Evolutionary conservation across 2,888 invertebrate genomes (phyloP), one percentile per base, ranked within the genome.

Genomic region (Hyalella azteca): DNA sequence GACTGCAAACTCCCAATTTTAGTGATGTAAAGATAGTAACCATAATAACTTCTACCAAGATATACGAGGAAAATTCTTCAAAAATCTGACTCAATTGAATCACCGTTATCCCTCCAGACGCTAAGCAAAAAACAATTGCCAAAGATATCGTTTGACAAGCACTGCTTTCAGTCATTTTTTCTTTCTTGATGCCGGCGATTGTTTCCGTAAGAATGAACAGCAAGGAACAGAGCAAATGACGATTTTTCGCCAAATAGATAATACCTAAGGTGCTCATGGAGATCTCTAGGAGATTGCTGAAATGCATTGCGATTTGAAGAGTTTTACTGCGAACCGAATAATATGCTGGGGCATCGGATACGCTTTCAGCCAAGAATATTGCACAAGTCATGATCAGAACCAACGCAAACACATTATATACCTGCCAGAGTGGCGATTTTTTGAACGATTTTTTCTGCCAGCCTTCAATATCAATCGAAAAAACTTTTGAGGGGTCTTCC

Each of bases 1-100:
- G 36, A 36, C 66, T 66, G 39, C 66, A 66, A 15, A 66, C 66
- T 36, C 32, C 32, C 32, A 32, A 66, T 19, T 66, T 66, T 9
- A 66, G 39, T 1, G 36, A 29, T 0, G 66, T 66, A 66, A 66
- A 66, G 3, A 66, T 5, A 32, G 66, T 66, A 32, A 66, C 66
- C 66, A 66, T 66, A 32, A 66, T 66, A 36, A 66, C 66, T 66
- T 66, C 66, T 5, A 66, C 66, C n/a, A 66, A 36, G 29, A 66
- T 66, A 36, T 66, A 66, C 3, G 66, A 66, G 13, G 66, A 66
- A 36, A 36, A 66, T 36, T 66, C 66, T 36, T 36, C 36, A 66
- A 66, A 66, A 19, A 66, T 66, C 36, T 66, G 66, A 13, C 66
- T 66, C 13, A 66, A 19, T 29, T 66, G 66, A 36, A 66, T 66